These are phyloP conservation scores for Aselliscus stoliczkanus DNA, from an alignment of 2,797 vertebrate species.

Conservation along the genomic window DNA sequence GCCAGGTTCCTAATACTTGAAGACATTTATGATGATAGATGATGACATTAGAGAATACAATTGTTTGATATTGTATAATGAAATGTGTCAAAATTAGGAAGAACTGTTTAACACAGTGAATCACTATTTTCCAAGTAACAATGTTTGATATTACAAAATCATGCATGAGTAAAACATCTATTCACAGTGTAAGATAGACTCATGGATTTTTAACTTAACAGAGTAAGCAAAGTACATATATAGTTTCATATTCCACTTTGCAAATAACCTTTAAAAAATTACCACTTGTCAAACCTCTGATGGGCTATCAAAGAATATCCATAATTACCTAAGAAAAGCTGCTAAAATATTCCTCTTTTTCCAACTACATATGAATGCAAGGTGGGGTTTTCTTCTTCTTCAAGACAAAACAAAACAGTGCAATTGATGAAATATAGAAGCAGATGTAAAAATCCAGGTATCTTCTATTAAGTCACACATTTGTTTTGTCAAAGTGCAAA, in stretches of 20 bases:
- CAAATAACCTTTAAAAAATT: slow-evolving; percentile 23
- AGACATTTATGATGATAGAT: neutral
- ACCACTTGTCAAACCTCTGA: neutral
- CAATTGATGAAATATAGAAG: slow-evolving; percentile 3
- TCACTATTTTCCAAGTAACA: neutral
- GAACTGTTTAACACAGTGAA: neutral
- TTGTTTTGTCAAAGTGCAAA: neutral
- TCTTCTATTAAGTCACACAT: neutral
- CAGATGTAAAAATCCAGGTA: neutral
- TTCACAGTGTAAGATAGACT: neutral
- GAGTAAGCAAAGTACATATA: neutral
- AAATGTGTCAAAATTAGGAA: slow-evolving; percentile 20
- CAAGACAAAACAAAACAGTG: slow-evolving; percentile 1
- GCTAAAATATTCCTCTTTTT: slow-evolving; percentile 1
- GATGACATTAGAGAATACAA: neutral
- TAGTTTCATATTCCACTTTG: neutral
- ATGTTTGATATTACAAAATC: slow-evolving; percentile 23
- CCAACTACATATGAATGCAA: neutral
- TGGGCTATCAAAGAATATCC: neutral
- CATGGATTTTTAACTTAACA: neutral
- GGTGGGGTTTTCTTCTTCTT: neutral
- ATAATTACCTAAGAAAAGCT: neutral
- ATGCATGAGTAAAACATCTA: neutral
- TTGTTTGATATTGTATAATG: neutral
- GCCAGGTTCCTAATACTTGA: neutral